Evolutionary conservation across 1,140 invertebrate genomes (phyloP), one percentile per base, ranked within the genome.

Genomic region (Hypsibius dujardini): DNA sequence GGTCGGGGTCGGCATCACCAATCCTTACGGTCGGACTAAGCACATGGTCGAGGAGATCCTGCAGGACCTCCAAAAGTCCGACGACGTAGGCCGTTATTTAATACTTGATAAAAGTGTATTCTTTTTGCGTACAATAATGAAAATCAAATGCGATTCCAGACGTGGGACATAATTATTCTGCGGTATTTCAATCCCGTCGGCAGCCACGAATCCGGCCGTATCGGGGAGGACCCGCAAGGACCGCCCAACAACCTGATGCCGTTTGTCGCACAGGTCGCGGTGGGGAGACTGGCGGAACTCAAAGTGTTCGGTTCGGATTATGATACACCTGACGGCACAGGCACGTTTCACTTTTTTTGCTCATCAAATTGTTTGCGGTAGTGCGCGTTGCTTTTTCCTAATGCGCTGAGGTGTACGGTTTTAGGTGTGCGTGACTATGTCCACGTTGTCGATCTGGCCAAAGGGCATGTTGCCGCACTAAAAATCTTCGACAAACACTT

Each of bases 181-280:
- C 85, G 96, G 47, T 99, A 99, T 79, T 99, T 99, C 79, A 99
- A 99, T 83, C 96, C 96, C 2, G 92, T 98, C 59, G 96, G 96
- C 1, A 92, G 95, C 15, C 95, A 99, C 83, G 83, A 85, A 59
- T 90, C 88, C 69, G 95, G 95, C 0, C 79, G 85, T 50, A 95
- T 99, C 74, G 95, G 95, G 1, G 95, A 98, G 83, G 92, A 98
- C 82, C 94, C 95, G 0, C 84, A 86, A 71, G 93, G 93, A n/a
- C 85, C 88, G 74, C 94, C 93, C 70, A 98, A 96, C 79, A 98
- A 98, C 82, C 82, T 99, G 72, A 95, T 98, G 91, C 94, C 95
- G 45, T 97, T 85, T 77, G 88, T 98, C 74, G 84, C 92, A 46
- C 93, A 97, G 84, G 95, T 98, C 69, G 93, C 95, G 7, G 88